Evolutionary conservation across 2,113 vertebrate species (phyloP).

Genomic region (Eudyptes chrysolophus): DNA sequence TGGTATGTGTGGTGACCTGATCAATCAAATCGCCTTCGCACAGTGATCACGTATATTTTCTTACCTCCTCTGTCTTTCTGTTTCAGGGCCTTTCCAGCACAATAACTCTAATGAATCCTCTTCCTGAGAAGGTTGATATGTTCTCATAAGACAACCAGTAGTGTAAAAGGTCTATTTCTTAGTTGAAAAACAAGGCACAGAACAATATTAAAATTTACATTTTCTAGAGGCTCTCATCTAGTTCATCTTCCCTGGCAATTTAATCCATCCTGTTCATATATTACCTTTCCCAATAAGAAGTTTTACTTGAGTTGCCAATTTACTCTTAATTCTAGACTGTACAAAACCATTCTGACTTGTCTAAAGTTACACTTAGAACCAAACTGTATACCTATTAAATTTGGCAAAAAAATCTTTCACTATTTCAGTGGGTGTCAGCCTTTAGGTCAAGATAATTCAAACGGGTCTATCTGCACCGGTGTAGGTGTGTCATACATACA

Average conservation of each 20-base stretch:
- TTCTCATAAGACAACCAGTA: background rate
- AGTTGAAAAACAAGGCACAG: background rate
- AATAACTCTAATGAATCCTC: background rate
- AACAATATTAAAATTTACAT: background rate
- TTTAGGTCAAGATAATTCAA: background rate
- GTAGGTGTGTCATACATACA: background rate
- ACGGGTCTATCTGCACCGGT: background rate
- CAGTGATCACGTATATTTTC: background rate
- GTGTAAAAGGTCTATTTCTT: background rate
- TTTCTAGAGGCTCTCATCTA: background rate
- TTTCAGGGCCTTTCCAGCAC: background rate
- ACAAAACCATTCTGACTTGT: background rate
- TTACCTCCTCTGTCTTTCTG: background rate
- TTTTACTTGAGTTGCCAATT: background rate
- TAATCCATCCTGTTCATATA: background rate
- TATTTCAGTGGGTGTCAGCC: background rate
- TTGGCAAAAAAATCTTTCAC: background rate
- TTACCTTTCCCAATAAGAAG: background rate
- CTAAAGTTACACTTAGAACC: background rate
- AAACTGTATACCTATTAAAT: background rate
- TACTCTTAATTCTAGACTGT: background rate
- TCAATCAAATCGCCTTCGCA: background rate
- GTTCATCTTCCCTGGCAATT: background rate
- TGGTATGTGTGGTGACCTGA: background rate
- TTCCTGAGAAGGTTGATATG: background rate